Conservation (phyloP, 2,797 vertebrate species). For the Coregonus sp. region DNA sequence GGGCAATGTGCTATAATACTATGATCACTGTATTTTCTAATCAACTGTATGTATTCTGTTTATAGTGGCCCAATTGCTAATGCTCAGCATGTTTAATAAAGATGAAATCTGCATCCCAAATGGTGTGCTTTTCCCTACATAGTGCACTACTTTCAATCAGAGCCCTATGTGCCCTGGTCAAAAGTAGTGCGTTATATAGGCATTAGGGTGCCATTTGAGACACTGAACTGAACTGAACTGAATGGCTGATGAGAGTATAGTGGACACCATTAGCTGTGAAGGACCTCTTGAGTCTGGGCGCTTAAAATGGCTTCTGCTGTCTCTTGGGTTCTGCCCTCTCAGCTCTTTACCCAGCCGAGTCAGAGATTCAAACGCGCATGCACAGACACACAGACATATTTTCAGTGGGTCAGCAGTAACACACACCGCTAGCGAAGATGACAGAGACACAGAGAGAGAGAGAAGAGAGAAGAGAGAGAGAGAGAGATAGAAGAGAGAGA, state of each 20-base stretch:
- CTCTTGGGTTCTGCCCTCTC: constrained; percentile 40
- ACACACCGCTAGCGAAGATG: constrained; percentile 3
- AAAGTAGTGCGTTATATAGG: no score
- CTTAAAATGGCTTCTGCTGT: constrained; percentile 15
- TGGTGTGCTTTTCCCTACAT: no score
- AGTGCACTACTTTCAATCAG: no score
- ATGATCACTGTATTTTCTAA: not conserved
- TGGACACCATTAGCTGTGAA: constrained; percentile 1
- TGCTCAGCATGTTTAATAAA: not conserved
- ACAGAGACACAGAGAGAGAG: not conserved
- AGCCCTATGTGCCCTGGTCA: no score
- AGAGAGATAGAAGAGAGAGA: constrained; percentile 5
- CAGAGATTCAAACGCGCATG: constrained; percentile 21
- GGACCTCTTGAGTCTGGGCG: not conserved
- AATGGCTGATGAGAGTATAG: not conserved
- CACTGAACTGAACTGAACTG: not conserved
- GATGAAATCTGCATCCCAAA: not conserved
- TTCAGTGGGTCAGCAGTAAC: not conserved
- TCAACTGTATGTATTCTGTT: no score
- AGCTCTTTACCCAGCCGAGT: constrained; percentile 37
- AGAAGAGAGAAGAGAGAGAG: not conserved
- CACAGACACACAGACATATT: constrained; percentile 13
- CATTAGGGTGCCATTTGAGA: no score
- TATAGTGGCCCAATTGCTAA: no score
- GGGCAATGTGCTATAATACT: not conserved